phyloP scores from a whole-genome alignment of 2,888 invertebrate genomes.

The Sympetrum striolatum region DNA sequence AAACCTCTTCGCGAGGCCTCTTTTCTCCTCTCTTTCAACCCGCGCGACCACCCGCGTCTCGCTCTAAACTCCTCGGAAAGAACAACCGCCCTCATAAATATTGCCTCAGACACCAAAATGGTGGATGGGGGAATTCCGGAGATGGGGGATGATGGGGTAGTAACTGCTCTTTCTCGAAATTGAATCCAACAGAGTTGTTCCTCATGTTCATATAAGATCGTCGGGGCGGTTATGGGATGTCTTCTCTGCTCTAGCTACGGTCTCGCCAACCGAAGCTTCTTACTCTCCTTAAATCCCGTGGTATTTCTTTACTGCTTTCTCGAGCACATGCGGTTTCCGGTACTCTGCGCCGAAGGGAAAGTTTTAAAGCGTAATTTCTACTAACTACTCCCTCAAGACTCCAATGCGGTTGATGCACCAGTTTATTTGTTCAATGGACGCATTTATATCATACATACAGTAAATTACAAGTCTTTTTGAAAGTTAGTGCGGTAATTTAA shows the following conservation, averaged over 20 bases:
- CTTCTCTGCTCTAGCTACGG: not conserved
- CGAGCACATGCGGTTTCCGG: too few species aligned
- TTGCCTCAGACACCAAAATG: slow-evolving; percentile 14
- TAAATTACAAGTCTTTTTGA: too few species aligned
- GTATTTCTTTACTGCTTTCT: not conserved
- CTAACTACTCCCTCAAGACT: too few species aligned
- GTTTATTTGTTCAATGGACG: too few species aligned
- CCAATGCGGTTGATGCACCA: too few species aligned
- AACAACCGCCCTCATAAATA: slow-evolving; percentile 16
- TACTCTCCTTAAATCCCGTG: not conserved
- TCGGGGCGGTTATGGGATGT: not conserved
- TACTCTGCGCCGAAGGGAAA: too few species aligned
- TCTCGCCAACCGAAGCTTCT: not conserved
- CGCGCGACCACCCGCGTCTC: not conserved
- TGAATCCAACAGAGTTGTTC: not conserved
- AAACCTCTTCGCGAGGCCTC: not conserved
- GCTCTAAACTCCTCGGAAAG: not conserved
- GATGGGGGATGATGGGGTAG: not conserved
- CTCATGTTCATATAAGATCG: not conserved
- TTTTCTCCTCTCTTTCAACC: not conserved
- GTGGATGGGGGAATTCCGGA: not conserved
- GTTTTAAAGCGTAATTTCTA: too few species aligned
- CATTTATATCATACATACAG: too few species aligned
- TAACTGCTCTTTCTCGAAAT: not conserved
- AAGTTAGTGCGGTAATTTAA: too few species aligned